Conservation (phyloP, 2,888 invertebrate species). For the Sarcophaga variegata region DNA sequence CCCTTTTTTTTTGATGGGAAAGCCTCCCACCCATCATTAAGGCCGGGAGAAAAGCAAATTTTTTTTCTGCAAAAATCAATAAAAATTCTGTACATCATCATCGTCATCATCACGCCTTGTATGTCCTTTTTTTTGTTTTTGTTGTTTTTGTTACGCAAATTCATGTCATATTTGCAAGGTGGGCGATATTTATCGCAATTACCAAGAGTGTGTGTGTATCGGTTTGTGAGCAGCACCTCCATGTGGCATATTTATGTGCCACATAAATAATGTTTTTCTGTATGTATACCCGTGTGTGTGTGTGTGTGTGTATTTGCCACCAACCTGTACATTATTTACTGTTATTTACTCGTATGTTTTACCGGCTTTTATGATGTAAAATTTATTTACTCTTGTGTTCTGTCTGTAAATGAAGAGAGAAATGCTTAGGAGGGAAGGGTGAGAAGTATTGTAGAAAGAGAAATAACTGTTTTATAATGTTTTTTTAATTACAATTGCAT, state of each 20-base stretch:
- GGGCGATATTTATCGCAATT: constrained; percentile 12
- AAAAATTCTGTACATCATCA: constrained; percentile 23
- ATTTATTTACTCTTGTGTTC: not conserved
- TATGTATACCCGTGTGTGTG: not conserved
- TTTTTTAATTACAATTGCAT: constrained; percentile 15
- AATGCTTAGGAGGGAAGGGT: too few species aligned
- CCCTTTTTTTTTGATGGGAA: not conserved
- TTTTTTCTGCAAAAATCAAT: constrained; percentile 22
- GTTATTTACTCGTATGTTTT: constrained; percentile 7
- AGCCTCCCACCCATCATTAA: not conserved
- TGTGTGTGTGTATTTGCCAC: not conserved
- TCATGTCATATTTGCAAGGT: constrained; percentile 6
- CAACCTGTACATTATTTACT: constrained; percentile 3
- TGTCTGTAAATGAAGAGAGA: not conserved
- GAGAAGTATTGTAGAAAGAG: too few species aligned
- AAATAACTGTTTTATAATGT: not conserved
- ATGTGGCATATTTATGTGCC: not conserved
- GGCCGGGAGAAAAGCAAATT: not conserved
- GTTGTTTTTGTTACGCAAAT: not conserved
- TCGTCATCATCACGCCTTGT: not conserved
- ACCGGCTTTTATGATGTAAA: not conserved
- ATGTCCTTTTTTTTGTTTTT: not conserved
- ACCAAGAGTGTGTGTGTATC: not conserved
- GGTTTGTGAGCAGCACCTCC: not conserved
- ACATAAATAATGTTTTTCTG: not conserved